Base-by-base conservation (phyloP, 2,797 vertebrate species). In the Pantherophis alleghaniensis region DNA sequence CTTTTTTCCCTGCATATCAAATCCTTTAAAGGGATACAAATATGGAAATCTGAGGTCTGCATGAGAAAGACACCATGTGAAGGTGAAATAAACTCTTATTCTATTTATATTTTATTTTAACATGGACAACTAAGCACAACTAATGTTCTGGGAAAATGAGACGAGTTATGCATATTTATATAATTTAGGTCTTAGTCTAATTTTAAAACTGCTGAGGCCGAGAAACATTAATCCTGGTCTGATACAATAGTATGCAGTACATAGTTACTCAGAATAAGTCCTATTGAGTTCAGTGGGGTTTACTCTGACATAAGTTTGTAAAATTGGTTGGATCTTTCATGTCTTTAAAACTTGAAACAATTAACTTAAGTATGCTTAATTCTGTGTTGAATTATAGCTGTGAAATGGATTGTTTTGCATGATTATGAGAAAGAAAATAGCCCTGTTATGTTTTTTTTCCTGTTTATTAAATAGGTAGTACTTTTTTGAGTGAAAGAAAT, bases 1-100 rank as follows among this genome's bases (percentile, higher is more conserved):
- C 97, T 98, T 98, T 97, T 98, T 97, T 98, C 96, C 96, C 97
- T 98, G 97, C 97, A 97, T 98, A 98, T 98, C 98, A 98, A 98
- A 98, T 98, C 97, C 97, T 98, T 98, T 97, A 98, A 98, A 98
- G 98, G 98, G 97, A 98, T 97, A 97, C 98, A 98, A 97, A 97
- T 98, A 96, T 98, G 98, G 97, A 98, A 98, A 98, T 98, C 97
- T 98, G 98, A 98, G 97, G 97, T 98, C 97, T 98, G 97, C 98
- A 98, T 98, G 97, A 98, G 97, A 98, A 98, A 98, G 97, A 97
- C 98, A 98, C 96, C 97, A 95, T 98, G 98, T 94, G 97, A 98
- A 98, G 98, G 98, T 98, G 98, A 98, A 97, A 98, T 95, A 96
- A 97, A 97, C 94, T 97, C 97, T 98, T 97, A 92, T 93, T 97